Percentiles rank a stretch among this genome's conserved stretches.
phyloP scores from a whole-genome alignment of 2,888 invertebrate genomes.

The Drosophila ustulata region DNA sequence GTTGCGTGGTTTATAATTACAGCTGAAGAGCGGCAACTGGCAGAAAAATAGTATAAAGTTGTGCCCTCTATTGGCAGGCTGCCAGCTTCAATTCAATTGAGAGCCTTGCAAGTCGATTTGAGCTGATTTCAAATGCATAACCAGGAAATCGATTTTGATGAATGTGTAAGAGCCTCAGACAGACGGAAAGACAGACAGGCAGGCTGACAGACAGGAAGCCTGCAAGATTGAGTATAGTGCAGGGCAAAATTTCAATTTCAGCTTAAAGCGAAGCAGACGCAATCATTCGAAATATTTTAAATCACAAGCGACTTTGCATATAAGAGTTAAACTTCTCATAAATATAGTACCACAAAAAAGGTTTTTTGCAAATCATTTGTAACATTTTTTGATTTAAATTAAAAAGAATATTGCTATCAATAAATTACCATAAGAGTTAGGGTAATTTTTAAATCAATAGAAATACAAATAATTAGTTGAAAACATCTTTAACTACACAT shows the following conservation, averaged over 20 bases:
- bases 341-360: no score
- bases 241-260: conserved; percentile 13
- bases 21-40: conserved; percentile 47
- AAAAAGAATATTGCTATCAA: no score
- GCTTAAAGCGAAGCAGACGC: conserved; percentile 1
- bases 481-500: no score
- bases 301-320: background rate
- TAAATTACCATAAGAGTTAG: no score
- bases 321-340: no score
- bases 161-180: conserved; percentile 8
- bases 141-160: conserved; percentile 49
- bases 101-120: conserved; percentile 19
- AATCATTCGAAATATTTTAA: background rate
- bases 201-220: conserved; percentile 10
- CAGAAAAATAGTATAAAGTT: conserved; percentile 19
- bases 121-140: conserved; percentile 42
- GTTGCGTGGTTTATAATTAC: conserved; percentile 65
- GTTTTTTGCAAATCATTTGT: no score
- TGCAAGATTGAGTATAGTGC: conserved; percentile 16
- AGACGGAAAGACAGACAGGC: no score
- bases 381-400: no score
- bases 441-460: no score
- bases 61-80: background rate
- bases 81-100: conserved; percentile 15
- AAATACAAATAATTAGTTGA: no score